Conservation (phyloP, 2,888 invertebrate species). For the Baronia brevicornis region DNA sequence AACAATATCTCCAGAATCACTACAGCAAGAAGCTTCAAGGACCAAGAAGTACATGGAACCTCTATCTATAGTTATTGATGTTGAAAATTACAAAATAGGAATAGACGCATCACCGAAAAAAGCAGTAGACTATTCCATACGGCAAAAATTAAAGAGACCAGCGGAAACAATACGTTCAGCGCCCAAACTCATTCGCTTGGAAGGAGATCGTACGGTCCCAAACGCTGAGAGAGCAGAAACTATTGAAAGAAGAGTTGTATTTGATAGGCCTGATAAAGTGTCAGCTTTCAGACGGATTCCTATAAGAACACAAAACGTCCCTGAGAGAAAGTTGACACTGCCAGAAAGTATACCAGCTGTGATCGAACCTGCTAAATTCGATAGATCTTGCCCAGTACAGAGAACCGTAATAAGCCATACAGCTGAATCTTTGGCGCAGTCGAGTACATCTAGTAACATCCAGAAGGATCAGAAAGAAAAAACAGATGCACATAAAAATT, state of each 20-base stretch:
- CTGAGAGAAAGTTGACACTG: conserved; percentile 38
- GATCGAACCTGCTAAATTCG: conserved; percentile 27
- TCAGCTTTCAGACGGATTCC: conserved; percentile 43
- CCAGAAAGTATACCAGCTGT: conserved; percentile 52
- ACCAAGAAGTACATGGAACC: conserved; percentile 63
- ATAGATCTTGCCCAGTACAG: conserved; percentile 24
- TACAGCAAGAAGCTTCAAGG: conserved; percentile 47
- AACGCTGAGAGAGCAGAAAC: conserved; percentile 22
- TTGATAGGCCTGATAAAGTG: conserved; percentile 29
- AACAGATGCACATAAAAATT: conserved; percentile 41
- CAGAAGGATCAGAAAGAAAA: conserved; percentile 22
- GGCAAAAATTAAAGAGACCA: conserved; percentile 56
- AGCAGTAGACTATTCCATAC: conserved; percentile 63
- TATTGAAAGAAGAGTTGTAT: conserved; percentile 19
- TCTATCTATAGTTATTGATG: conserved; percentile 64
- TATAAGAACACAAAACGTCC: conserved; percentile 29
- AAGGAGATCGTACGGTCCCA: conserved; percentile 28
- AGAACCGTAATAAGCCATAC: conserved; percentile 65
- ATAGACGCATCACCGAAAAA: conserved; percentile 67
- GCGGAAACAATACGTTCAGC: conserved; percentile 45
- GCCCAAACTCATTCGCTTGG: conserved; percentile 44
- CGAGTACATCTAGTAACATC: conserved; percentile 22
- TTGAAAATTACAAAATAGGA: conserved; percentile 67
- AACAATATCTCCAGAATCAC: conserved; percentile 63
- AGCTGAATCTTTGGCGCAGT: conserved; percentile 53